Base-by-base conservation (phyloP, 2,797 vertebrate genomes). In the Artibeus lituratus region DNA sequence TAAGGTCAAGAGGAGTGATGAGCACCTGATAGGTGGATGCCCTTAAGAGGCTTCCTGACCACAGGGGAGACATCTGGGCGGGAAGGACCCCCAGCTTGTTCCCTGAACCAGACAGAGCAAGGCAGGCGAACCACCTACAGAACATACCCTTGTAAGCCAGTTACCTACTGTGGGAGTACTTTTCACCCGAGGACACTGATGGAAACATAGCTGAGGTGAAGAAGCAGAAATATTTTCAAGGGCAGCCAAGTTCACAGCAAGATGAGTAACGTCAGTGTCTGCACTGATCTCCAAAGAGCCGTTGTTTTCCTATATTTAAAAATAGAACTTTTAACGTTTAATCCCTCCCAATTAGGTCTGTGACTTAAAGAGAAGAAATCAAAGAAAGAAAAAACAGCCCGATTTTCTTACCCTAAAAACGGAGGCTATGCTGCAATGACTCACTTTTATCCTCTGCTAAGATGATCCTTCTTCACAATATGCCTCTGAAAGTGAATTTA, bases 401-500 rank as follows among this genome's bases (percentile, higher is more conserved):
- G 22, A 62, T 87, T 87, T 62, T 92, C 47, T 53, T 69, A 90
- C 19, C 12, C 42, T 72, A 65, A 72, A 94, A 87, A 73, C 5
- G 74, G 57, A 88, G 1, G 2, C 10, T 78, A 42, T 49, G 12
- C 10, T 53, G 21, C 0, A 32, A 24, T 65, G 57, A 89, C 26
- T 94, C 94, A 57, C 2, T 57, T 65, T 70, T 86, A 62, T 59
- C 32, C 96, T 87, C 35, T 57, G 19, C 29, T 92, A 70, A 47
- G 6, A 44, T 76, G n/a, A 94, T 72, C 55, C 15, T 74, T 51
- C 44, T 83, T 94, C 24, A 78, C 59, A 76, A 81, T 0, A 29
- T 76, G 88, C 26, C 12, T 87, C 42, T 85, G 91, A 84, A 91
- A 16, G 26, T 47, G 67, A 49, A 89, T 77, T 83, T 93, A 78